Conservation (phyloP, 2,888 invertebrate genomes). For the Drosophila affinis region DNA sequence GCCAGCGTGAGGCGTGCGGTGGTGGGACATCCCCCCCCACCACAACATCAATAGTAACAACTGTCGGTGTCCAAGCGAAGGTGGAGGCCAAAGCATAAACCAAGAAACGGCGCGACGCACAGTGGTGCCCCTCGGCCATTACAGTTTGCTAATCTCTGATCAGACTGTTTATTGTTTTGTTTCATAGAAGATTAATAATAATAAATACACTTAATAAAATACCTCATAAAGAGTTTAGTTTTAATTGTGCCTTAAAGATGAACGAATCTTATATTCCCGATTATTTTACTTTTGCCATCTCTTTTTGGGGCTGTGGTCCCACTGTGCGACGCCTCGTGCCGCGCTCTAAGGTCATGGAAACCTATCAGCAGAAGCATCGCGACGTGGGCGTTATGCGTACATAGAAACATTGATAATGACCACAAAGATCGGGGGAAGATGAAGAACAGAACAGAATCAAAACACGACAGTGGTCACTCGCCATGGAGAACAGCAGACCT, state of each 20-base stretch:
- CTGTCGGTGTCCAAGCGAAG: neutral
- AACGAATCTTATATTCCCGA: too few relatives aligned
- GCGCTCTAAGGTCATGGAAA: slow-evolving; percentile 76
- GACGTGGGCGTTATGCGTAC: neutral
- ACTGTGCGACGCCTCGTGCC: slow-evolving; percentile 1
- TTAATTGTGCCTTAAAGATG: too few relatives aligned
- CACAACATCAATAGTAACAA: neutral
- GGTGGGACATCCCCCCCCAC: neutral
- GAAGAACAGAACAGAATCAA: neutral
- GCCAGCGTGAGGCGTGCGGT: neutral
- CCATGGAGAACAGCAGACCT: too few relatives aligned
- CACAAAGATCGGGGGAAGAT: neutral
- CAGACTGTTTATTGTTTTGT: too few relatives aligned
- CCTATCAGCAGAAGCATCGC: neutral
- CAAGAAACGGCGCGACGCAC: slow-evolving; percentile 1
- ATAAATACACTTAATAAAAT: too few relatives aligned
- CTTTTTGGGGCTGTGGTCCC: too few relatives aligned
- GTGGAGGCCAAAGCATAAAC: neutral
- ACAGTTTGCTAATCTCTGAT: too few relatives aligned
- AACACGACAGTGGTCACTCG: neutral
- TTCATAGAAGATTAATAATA: too few relatives aligned
- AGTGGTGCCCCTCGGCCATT: too few relatives aligned
- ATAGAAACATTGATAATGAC: neutral
- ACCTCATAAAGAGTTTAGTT: too few relatives aligned
- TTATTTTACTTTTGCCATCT: too few relatives aligned